Conservation (phyloP, 2,113 vertebrate genomes). For the Sigmodon hispidus region DNA sequence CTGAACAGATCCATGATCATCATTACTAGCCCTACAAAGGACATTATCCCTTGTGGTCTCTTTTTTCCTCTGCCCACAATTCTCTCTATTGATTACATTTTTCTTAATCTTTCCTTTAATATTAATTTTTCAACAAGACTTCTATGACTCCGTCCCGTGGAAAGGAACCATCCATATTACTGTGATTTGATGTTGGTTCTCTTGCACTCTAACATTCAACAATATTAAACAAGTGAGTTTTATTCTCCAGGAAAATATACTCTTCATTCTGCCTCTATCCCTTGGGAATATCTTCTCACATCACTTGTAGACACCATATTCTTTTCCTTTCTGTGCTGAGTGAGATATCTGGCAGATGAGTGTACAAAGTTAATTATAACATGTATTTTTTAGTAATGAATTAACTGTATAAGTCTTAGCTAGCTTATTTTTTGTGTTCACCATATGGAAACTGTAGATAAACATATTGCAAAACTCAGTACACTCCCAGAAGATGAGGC, state of each 20-base stretch:
- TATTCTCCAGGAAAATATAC: constrained; percentile 17
- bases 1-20: not conserved
- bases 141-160: not conserved
- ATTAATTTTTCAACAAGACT: not conserved
- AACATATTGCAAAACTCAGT: not conserved
- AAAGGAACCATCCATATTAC: not conserved
- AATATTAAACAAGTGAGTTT: not conserved
- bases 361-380: not conserved
- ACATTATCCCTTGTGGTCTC: not conserved
- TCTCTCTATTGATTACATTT: not conserved
- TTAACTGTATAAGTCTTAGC: not conserved
- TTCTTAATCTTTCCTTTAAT: not conserved
- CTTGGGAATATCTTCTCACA: not conserved
- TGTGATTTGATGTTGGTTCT: not conserved
- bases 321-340: not conserved
- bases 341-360: not conserved
- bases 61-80: not conserved
- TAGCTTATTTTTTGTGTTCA: not conserved
- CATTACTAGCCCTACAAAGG: too few species aligned
- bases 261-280: not conserved
- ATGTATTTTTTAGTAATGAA: constrained; percentile 13
- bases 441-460: not conserved
- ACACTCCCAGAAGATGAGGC: not conserved
- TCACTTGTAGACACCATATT: not conserved
- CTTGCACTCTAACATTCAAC: not conserved